Conservation (phyloP, 2,113 vertebrate species). For the human region DNA sequence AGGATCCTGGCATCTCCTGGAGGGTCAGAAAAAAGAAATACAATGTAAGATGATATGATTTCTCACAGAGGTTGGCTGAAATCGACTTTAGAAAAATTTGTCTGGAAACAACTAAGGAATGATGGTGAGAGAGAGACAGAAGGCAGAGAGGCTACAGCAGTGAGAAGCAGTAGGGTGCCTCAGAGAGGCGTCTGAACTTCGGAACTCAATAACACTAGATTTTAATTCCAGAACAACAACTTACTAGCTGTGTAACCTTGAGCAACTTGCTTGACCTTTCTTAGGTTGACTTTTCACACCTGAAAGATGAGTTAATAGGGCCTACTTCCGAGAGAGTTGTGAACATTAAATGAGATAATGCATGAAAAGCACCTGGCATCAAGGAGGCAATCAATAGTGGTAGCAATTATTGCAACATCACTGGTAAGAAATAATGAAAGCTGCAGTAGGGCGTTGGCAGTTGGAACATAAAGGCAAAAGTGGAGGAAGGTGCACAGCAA, state of each 20-base stretch:
- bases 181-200: neutral
- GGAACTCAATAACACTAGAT: neutral
- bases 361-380: neutral
- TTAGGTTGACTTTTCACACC: neutral
- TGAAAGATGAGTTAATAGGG: neutral
- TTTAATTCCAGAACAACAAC: neutral
- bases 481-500: neutral
- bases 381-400: neutral
- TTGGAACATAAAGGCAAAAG: neutral
- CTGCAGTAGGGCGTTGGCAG: neutral
- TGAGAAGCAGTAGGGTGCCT: neutral
- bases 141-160: neutral
- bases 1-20: neutral
- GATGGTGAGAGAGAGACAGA: slow-evolving; percentile 34
- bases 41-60: neutral
- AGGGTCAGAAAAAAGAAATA: neutral
- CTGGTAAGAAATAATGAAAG: neutral
- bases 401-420: neutral
- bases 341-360: slow-evolving; percentile 9
- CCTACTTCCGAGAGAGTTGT: neutral
- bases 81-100: slow-evolving; percentile 38
- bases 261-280: slow-evolving; percentile 4
- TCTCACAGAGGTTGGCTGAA: slow-evolving; percentile 17
- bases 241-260: neutral
- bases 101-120: slow-evolving; percentile 48